Percentiles rank a stretch among this genome's conserved stretches.
These are phyloP conservation scores for Strix aluco DNA, from an alignment of 2,113 vertebrate genomes.

Conservation along the genomic window DNA sequence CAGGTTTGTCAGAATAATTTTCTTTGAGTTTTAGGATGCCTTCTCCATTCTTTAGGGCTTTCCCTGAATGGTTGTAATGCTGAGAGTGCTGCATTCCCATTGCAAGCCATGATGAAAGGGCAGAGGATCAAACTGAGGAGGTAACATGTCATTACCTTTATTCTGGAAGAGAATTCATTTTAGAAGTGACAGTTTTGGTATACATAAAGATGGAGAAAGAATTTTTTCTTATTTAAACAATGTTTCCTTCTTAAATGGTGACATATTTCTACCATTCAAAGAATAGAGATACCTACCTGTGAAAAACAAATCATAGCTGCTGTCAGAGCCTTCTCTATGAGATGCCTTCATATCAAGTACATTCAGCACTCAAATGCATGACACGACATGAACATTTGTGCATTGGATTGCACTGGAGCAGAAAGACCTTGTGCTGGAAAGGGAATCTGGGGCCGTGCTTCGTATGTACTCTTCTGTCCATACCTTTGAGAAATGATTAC, in stretches of 20 bases:
- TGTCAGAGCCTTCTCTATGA: conserved; percentile 25
- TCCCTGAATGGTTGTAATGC: background rate
- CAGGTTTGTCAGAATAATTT: background rate
- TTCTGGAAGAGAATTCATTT: background rate
- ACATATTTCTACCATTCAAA: conserved; percentile 10
- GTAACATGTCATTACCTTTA: background rate
- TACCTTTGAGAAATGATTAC: background rate
- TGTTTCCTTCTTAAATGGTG: background rate
- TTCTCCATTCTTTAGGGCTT: background rate
- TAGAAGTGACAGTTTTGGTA: background rate
- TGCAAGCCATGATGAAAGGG: background rate
- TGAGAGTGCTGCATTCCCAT: background rate
- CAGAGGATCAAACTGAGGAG: background rate
- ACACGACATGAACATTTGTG: background rate
- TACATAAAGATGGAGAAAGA: background rate
- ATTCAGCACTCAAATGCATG: background rate
- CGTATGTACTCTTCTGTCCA: background rate
- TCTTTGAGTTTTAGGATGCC: background rate
- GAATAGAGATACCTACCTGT: background rate
- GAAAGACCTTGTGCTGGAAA: background rate
- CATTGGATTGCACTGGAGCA: background rate
- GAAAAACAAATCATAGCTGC: conserved; percentile 48
- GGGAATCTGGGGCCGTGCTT: background rate
- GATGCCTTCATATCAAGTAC: background rate
- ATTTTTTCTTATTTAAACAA: background rate